phyloP scores from a whole-genome alignment of 2,797 vertebrate species.

The Gymnocypris eckloni region DNA sequence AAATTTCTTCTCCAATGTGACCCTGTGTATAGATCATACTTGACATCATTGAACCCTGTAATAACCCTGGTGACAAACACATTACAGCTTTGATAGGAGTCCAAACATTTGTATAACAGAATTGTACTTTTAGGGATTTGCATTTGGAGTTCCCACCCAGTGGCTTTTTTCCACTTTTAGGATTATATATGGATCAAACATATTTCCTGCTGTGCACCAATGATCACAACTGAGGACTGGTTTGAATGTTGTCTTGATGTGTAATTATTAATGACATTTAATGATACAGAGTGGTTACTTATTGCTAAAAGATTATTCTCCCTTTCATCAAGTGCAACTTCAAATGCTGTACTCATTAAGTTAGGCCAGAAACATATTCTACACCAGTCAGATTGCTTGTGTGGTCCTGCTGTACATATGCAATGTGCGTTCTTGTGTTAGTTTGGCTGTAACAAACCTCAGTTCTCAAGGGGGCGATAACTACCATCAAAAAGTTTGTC shows the following conservation, averaged over 20 bases:
- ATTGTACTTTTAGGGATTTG: not conserved
- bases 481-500: not conserved
- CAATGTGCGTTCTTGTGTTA: not conserved
- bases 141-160: not conserved
- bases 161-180: not conserved
- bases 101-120: not conserved
- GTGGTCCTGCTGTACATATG: not conserved
- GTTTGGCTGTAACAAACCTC: not conserved
- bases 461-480: not conserved
- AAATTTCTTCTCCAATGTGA: slow-evolving; percentile 20
- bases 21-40: slow-evolving; percentile 58
- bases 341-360: not conserved
- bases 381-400: not conserved
- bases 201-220: not conserved
- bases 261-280: not conserved
- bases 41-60: slow-evolving; percentile 53
- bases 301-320: slow-evolving; percentile 27
- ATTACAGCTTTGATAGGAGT: not conserved
- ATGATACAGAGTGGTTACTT: not conserved
- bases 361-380: slow-evolving; percentile 17
- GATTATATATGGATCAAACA: not conserved
- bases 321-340: not conserved
- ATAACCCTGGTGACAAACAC: slow-evolving; percentile 32
- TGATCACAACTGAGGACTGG: not conserved
- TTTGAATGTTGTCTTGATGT: not conserved